Conservation (phyloP, 1,140 invertebrate species). For the Drosophila lacertosa region DNA sequence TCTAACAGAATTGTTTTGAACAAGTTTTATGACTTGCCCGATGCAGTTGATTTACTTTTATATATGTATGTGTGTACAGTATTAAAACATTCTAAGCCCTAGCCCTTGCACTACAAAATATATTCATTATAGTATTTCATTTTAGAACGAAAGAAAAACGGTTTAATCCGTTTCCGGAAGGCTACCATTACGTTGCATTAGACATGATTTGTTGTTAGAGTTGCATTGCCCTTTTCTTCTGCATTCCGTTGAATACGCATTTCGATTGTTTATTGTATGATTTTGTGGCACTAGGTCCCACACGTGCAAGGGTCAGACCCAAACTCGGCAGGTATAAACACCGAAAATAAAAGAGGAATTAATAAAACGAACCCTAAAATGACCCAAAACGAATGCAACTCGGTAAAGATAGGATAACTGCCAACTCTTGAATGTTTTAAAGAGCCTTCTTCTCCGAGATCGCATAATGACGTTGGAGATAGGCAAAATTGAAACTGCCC, state of each 20-base stretch:
- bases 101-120: conserved; percentile 9
- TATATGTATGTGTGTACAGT: neutral
- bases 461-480: conserved; percentile 58
- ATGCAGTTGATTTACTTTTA: neutral
- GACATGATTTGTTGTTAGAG: conserved; percentile 25
- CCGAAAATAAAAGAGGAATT: conserved; percentile 68
- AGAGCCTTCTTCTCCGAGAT: conserved; percentile 46
- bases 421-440: conserved; percentile 49
- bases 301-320: conserved; percentile 72
- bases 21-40: neutral
- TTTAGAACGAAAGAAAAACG: conserved; percentile 42
- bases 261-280: conserved; percentile 64
- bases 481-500: conserved; percentile 28
- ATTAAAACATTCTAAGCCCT: neutral
- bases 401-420: conserved; percentile 48
- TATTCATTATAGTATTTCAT: conserved; percentile 26
- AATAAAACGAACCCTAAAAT: conserved; percentile 73
- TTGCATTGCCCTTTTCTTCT: conserved; percentile 48
- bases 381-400: conserved; percentile 71
- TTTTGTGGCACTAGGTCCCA: conserved; percentile 60
- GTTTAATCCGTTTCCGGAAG: conserved; percentile 76
- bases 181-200: conserved; percentile 70
- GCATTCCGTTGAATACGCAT: conserved; percentile 25
- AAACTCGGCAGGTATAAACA: conserved; percentile 58
- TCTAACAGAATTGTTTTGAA: too few species aligned